Conservation (phyloP, 2,113 vertebrate species). For the Notothenia rossii region DNA sequence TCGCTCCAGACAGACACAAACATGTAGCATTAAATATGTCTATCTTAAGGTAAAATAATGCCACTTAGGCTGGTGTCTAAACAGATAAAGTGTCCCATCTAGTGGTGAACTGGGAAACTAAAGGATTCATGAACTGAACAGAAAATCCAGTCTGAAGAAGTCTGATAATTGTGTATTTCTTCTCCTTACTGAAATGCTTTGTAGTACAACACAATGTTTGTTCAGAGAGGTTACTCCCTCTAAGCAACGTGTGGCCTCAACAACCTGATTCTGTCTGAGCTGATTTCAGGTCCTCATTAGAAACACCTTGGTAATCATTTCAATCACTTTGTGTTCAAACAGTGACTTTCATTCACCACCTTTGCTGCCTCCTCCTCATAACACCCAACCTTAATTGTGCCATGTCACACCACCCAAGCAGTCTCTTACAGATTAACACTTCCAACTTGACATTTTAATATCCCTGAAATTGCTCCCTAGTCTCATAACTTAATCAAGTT, state of each 20-base stretch:
- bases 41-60: not conserved
- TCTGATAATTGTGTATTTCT: not conserved
- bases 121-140: conserved; percentile 44
- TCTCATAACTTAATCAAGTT: conserved; percentile 42
- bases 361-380: not conserved
- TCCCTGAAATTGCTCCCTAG: conserved; percentile 41
- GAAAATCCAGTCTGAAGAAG: not conserved
- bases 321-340: not conserved
- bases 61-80: conserved; percentile 19
- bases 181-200: not conserved
- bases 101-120: conserved; percentile 66
- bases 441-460: conserved; percentile 49
- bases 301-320: not conserved
- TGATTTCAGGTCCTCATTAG: not conserved
- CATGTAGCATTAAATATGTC: not conserved
- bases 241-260: not conserved
- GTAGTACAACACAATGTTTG: not conserved
- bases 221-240: not conserved
- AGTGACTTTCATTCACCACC: not conserved
- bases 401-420: conserved; percentile 25
- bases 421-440: conserved; percentile 55
- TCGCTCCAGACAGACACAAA: not conserved
- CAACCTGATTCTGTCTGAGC: not conserved
- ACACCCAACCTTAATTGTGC: conserved; percentile 26
- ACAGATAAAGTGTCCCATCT: conserved; percentile 77